Percentiles rank a stretch among this genome's conserved stretches.
Conservation (phyloP, 2,113 vertebrate genomes). For the Marmota monax region DNA sequence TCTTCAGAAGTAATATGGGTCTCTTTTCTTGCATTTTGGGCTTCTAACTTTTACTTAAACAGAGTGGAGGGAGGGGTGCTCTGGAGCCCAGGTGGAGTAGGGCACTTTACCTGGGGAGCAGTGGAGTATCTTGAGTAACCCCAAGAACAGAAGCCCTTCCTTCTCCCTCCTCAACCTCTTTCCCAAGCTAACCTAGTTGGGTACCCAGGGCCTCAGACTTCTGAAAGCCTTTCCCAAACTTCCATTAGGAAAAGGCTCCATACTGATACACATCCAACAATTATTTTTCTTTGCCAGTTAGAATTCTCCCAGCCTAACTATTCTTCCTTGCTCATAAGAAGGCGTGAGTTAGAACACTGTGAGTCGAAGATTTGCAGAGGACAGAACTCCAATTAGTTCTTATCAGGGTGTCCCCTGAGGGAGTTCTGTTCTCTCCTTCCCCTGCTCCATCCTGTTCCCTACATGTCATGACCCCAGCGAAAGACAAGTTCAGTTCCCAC, state of each 20-base stretch:
- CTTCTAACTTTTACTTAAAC: background rate
- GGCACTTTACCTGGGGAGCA: too few relatives aligned
- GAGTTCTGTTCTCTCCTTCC: background rate
- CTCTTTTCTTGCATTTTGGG: background rate
- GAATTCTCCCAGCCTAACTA: background rate
- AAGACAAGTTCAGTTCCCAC: slow-evolving; percentile 80
- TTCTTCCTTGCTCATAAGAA: background rate
- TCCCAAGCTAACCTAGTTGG: background rate
- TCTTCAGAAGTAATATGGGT: background rate
- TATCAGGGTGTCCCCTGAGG: slow-evolving; percentile 40
- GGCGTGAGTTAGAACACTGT: background rate
- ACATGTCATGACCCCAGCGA: slow-evolving; percentile 58
- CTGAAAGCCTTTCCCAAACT: background rate
- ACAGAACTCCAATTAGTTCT: slow-evolving; percentile 47
- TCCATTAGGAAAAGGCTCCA: background rate
- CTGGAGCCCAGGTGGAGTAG: background rate
- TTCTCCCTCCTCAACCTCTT: background rate
- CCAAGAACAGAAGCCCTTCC: background rate
- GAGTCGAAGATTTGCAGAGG: background rate
- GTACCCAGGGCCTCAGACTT: background rate
- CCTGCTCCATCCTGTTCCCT: slow-evolving; percentile 47
- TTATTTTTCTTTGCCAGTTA: background rate
- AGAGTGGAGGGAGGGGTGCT: background rate
- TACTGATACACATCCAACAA: background rate
- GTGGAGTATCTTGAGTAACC: background rate